A percentile compares a stretch with the other conserved stretches of the same genome.
Conservation (phyloP, 2,888 invertebrate species). For the Ochropacha duplaris region DNA sequence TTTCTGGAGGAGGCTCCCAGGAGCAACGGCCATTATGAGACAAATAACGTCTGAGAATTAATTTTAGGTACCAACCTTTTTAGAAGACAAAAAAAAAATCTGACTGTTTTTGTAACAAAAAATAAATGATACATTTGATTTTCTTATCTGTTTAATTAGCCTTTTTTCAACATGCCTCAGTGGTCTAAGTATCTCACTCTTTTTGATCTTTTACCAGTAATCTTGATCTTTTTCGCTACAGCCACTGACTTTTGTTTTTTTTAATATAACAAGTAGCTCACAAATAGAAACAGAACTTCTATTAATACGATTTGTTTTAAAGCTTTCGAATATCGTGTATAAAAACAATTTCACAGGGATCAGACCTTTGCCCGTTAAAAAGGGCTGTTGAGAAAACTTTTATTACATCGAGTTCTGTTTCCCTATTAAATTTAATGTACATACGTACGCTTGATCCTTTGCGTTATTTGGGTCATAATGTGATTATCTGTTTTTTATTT, state of each 20-base stretch:
- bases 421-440: constrained; percentile 1
- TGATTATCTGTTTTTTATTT: not conserved
- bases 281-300: not conserved
- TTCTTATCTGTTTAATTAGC: no score
- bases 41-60: constrained; percentile 40
- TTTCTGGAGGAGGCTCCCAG: constrained; percentile 33
- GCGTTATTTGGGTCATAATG: constrained; percentile 1
- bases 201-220: no score
- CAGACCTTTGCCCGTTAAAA: constrained; percentile 3
- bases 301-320: constrained; percentile 5
- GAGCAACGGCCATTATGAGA: constrained; percentile 40
- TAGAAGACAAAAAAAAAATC: not conserved
- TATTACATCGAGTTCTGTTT: constrained; percentile 5
- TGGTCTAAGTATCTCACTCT: no score
- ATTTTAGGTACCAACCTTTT: constrained; percentile 34
- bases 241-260: no score
- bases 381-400: constrained; percentile 5
- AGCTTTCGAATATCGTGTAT: not conserved
- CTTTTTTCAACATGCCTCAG: no score
- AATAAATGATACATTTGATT: no score
- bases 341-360: constrained; percentile 6
- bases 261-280: no score
- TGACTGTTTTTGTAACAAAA: no score
- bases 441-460: not conserved
- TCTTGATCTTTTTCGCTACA: no score